Evolutionary conservation across 1,140 invertebrate species (phyloP).

Genomic region (Lasaia peninsularis): DNA sequence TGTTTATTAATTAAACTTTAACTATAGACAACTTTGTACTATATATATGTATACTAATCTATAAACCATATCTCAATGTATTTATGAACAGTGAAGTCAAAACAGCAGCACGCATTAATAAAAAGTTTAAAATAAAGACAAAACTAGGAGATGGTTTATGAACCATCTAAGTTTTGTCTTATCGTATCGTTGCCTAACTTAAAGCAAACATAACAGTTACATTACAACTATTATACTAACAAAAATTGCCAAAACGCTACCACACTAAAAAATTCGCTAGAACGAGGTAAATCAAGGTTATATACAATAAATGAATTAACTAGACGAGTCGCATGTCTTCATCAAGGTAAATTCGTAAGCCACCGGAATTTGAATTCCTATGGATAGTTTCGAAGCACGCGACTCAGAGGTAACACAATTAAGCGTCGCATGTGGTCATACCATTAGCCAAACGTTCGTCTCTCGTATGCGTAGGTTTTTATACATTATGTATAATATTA

Average conservation of each 20-base stretch:
- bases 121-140: background rate
- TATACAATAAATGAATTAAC: conserved; percentile 58
- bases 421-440: conserved; percentile 61
- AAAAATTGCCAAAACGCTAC: conserved; percentile 57
- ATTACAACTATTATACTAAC: conserved; percentile 64
- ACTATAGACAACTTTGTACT: too few species aligned
- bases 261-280: conserved; percentile 73
- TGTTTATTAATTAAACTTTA: too few species aligned
- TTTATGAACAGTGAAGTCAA: background rate
- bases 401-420: conserved; percentile 41
- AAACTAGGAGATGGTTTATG: background rate
- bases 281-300: conserved; percentile 56
- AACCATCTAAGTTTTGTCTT: background rate
- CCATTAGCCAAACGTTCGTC: conserved; percentile 49
- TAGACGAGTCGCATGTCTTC: conserved; percentile 49
- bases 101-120: conserved; percentile 6
- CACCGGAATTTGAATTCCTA: conserved; percentile 38
- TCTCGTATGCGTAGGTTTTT: conserved; percentile 49
- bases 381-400: conserved; percentile 39
- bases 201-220: conserved; percentile 67
- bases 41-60: too few species aligned
- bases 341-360: conserved; percentile 56
- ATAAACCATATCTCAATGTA: too few species aligned
- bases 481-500: conserved; percentile 55
- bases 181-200: conserved; percentile 23